Percentiles rank a stretch among this genome's conserved stretches.
Evolutionary conservation across 2,888 invertebrate genomes (phyloP).

Genomic region (Unio pictorum): DNA sequence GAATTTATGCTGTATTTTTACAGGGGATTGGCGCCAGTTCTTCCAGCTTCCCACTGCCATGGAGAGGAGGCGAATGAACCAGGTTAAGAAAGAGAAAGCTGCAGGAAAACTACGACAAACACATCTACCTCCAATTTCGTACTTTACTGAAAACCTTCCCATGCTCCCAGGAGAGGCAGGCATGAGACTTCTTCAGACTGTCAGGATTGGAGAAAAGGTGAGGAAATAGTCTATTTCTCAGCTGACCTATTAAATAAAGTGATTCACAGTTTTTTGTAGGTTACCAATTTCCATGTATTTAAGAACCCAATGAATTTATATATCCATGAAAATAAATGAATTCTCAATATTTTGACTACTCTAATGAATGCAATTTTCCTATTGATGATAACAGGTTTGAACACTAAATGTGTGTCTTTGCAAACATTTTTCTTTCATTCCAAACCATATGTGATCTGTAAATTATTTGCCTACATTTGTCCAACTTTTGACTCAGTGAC

Average conservation of each 20-base stretch:
- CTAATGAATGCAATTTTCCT: no score
- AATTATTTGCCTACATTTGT: no score
- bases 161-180: slow-evolving; percentile 54
- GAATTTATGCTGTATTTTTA: no score
- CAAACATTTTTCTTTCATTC: no score
- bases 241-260: neutral
- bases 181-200: slow-evolving; percentile 45
- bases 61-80: slow-evolving; percentile 42
- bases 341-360: no score
- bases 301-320: no score
- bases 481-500: no score
- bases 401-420: no score
- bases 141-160: slow-evolving; percentile 45
- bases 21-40: slow-evolving; percentile 48
- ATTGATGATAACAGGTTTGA: no score
- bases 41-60: slow-evolving; percentile 47
- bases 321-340: no score
- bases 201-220: slow-evolving; percentile 51
- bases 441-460: no score
- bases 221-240: neutral
- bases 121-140: slow-evolving; percentile 41
- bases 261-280: neutral
- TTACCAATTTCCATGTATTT: neutral
- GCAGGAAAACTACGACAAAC: slow-evolving; percentile 40
- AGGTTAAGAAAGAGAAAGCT: slow-evolving; percentile 40